Base-by-base conservation (phyloP, 1,140 invertebrate genomes). In the Coptotermes formosanus region DNA sequence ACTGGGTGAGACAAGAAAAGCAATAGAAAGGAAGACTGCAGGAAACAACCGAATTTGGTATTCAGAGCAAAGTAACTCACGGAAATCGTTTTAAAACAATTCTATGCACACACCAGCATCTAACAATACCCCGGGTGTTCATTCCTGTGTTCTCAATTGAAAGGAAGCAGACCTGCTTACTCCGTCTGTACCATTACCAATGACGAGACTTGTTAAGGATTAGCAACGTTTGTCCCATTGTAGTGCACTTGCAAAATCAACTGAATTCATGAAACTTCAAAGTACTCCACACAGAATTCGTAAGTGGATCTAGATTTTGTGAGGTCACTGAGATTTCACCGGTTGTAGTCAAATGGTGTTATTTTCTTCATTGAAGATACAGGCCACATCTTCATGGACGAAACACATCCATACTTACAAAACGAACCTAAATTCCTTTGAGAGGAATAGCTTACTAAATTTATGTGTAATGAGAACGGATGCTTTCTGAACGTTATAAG, bases 191-290 rank as follows among this genome's bases (percentile, higher is more conserved):
- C 25, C 64, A 75, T 75, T 75, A 30, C 64, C 64, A 25, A 0
- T n/a, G 64, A 30, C 45, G 45, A 55, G 52, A 21, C 52, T 55
- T 55, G 52, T 55, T 75, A 16, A 75, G 64, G 25, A 9, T 75
- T 75, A 75, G 25, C 6, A 30, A 11, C 30, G 64, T 8, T 9
- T n/a, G n/a, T 16, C 19, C 52, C 8, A 30, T 75, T n/a, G 64
- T 30, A n/a, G 25, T 75, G 14, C 8, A n/a, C 0, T n/a, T 75
- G n/a, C 64, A 75, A 75, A 75, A 30, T 75, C 6, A 30, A 25
- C 64, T 30, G 25, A 75, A 75, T 75, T 75, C 64, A 75, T 75
- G 64, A 75, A 75, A 75, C 64, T 75, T 75, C 64, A 30, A n/a
- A 75, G 7, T 75, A 75, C 25, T 75, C n/a, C 30, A 30, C 25